These are phyloP conservation scores for Leptopilina myrica DNA, from an alignment of 2,888 invertebrate species.

Conservation along the genomic window DNA sequence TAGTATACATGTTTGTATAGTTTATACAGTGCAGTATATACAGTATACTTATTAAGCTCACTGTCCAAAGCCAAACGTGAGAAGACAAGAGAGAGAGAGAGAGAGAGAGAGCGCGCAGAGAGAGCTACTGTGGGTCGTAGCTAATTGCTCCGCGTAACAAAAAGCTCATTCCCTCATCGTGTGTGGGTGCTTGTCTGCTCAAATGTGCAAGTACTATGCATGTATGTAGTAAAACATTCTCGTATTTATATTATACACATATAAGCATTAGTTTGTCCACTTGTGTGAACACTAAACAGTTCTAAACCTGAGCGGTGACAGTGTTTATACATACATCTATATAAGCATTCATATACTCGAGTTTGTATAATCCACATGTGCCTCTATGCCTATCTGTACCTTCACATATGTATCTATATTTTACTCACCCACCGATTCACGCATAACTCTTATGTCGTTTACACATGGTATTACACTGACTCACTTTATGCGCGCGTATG, in stretches of 20 bases:
- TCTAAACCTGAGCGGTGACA: not conserved
- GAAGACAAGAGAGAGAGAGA: conserved; percentile 63
- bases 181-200: conserved; percentile 38
- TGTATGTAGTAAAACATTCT: conserved; percentile 12
- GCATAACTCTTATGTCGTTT: conserved; percentile 51
- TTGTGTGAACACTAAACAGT: conserved; percentile 12
- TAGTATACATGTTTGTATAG: too few species aligned
- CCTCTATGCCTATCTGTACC: conserved; percentile 39
- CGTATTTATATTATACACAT: conserved; percentile 30
- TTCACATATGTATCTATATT: conserved; percentile 55
- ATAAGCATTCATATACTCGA: not conserved
- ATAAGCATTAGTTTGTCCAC: conserved; percentile 6
- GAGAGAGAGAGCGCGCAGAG: too few species aligned
- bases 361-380: not conserved
- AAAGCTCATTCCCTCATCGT: conserved; percentile 61
- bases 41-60: conserved; percentile 43
- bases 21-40: too few species aligned
- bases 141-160: conserved; percentile 72
- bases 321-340: not conserved
- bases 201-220: not conserved
- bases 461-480: conserved; percentile 48
- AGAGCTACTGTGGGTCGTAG: conserved; percentile 69
- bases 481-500: conserved; percentile 30
- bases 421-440: conserved; percentile 51
- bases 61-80: conserved; percentile 63